A percentile compares a stretch with the other conserved stretches of the same genome.
These are phyloP conservation scores for Apaloderma vittatum DNA, from an alignment of 2,113 vertebrate species.

Conservation along the genomic window DNA sequence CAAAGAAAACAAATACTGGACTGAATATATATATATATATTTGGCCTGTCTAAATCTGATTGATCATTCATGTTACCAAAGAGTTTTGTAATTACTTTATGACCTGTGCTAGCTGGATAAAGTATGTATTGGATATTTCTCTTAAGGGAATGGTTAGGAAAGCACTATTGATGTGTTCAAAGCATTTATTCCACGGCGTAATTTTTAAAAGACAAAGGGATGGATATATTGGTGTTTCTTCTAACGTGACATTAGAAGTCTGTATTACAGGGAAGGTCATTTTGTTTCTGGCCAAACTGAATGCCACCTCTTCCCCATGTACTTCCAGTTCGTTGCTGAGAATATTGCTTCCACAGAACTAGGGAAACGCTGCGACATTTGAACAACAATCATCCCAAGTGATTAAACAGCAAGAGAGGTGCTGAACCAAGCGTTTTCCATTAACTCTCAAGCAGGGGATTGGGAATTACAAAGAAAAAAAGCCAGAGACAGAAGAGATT, in stretches of 20 bases:
- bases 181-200: neutral
- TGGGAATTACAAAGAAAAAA: slow-evolving; percentile 6
- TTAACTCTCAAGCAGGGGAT: neutral
- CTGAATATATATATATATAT: neutral
- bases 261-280: neutral
- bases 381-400: neutral
- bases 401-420: neutral
- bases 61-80: neutral
- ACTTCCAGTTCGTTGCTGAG: neutral
- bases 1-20: neutral
- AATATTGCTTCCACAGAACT: neutral
- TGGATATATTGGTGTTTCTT: neutral
- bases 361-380: neutral
- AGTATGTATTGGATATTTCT: neutral
- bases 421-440: neutral
- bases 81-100: neutral
- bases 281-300: neutral
- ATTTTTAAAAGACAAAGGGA: neutral
- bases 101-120: neutral
- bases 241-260: neutral
- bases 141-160: neutral
- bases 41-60: neutral
- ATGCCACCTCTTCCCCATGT: neutral
- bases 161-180: neutral
- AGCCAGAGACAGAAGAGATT: neutral